Base-by-base conservation (phyloP, 2,888 invertebrate species). In the Cetonia aurata region DNA sequence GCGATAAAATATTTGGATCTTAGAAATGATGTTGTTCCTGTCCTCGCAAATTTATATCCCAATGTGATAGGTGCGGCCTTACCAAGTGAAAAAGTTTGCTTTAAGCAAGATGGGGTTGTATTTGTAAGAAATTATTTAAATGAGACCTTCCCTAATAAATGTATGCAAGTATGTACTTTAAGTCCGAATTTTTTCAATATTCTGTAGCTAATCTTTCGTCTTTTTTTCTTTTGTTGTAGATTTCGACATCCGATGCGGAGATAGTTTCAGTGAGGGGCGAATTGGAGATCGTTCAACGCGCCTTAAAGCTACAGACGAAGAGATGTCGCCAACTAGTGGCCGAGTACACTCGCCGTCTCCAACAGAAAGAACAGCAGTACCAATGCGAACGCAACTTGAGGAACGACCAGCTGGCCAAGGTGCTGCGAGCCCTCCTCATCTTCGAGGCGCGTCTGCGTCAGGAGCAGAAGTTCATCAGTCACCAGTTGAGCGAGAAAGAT, bases 401-500 rank as follows among this genome's bases (percentile, higher is more conserved):
- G 48, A 92, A 93, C 82, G 89, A 90, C 79, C 93, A 93, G 79
- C 86, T 93, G 31, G 89, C 91, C 3, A 86, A 90, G 73, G 91
- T 93, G 33, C 85, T 93, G 6, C 87, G 92, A 56, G 91, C 92
- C 3, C 84, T 93, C 69, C 87, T 93, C 48, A 88, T 91, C 48
- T 88, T 93, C 60, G 93, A 93, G 82, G 91, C 92, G 8, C 87
- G 92, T 8, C 85, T 93, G 25, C 88, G 89, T 57, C 89, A 91
- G 80, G 93, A 93, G 81, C 92, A 93, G 80, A 90, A 91, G 77
- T 89, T 89, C 77, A 92, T 93, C 75, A 88, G 89, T 71, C 88
- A 89, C 69, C 88, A 91, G 60, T 86, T 93, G 15, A 87, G 88
- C 72, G 91, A 92, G 79, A 92, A 92, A 80, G 93, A 93, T 80